Evolutionary conservation across 2,888 invertebrate genomes (phyloP), one percentile per base, ranked within the genome.

Genomic region (Caenorhabditis auriculariae): DNA sequence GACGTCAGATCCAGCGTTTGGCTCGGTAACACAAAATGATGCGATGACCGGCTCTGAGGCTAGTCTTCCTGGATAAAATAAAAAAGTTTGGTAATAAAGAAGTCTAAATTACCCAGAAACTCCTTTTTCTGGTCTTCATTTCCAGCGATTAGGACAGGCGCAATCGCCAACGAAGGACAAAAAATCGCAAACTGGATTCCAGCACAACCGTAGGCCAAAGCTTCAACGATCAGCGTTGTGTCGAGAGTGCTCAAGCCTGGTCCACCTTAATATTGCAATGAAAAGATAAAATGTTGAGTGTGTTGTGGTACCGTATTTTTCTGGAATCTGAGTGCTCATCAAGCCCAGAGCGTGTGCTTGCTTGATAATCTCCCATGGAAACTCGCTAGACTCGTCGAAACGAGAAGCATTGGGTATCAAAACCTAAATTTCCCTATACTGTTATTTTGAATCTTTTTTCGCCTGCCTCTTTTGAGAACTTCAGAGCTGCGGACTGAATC

Each of bases 21-120:
- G 94, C 82, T 96, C 96, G 0, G 94, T 95, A 23, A 95, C 95
- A 82, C 91, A 88, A 81, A 94, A 95, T 0, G 93, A 91, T 78
- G 92, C 91, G 60, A 93, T 88, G 24, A 93, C 78, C 0, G 93
- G 93, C 81, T 93, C 92, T 42, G 92, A 92, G 28, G 91, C 84
- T 74, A 93, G 85, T 41, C 58, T 45, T 12, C 93, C 93, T 59
- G 23, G 29, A 39, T 32, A 54, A 3, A 12, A 21, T 12, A 5
- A 5, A 23, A 41, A 17, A 15, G 23, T 24, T 3, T 9, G 17
- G 2, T 27, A 44, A 9, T n/a, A 23, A 32, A n/a, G n/a, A n/a
- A n/a, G n/a, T n/a, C n/a, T n/a, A n/a, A 1, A 53, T 43, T 27
- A 61, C 93, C 93, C 17, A 95, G 86, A 82, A 93, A 95, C 82